Conservation (phyloP, 2,797 vertebrate species). For the Kryptolebias ocellatus region DNA sequence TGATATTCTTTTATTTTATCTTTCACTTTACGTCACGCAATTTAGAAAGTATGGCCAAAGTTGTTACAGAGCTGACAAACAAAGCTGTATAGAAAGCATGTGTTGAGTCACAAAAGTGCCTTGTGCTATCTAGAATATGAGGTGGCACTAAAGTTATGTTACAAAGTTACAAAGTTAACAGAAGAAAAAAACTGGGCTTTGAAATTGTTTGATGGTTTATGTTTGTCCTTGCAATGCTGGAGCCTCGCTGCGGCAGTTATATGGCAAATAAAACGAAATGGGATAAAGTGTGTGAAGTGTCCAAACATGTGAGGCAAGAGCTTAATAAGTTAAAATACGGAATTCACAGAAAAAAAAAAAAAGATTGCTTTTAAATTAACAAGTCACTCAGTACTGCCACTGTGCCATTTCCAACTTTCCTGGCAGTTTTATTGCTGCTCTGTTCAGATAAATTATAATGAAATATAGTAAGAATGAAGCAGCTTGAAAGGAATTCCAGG, state of each 20-base stretch:
- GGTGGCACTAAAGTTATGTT: background rate
- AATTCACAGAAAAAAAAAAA: conserved; percentile 29
- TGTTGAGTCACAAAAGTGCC: background rate
- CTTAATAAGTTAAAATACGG: conserved; percentile 41
- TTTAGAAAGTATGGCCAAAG: background rate
- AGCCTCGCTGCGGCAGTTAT: conserved; percentile 8
- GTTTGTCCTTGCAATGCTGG: conserved; percentile 4
- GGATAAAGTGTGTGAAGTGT: conserved; percentile 22
- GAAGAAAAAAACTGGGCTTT: background rate
- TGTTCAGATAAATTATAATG: conserved; percentile 66
- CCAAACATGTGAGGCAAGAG: conserved; percentile 24
- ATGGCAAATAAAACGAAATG: conserved; percentile 6
- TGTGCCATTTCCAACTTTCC: conserved; percentile 52
- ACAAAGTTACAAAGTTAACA: background rate
- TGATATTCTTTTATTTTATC: background rate
- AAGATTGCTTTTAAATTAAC: conserved; percentile 62
- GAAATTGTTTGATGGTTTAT: conserved; percentile 11
- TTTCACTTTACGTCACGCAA: conserved; percentile 15
- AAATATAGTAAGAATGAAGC: conserved; percentile 59
- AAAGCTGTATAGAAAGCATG: background rate
- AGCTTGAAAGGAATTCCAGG: conserved; percentile 58
- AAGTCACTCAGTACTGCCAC: conserved; percentile 52
- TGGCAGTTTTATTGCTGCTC: conserved; percentile 44
- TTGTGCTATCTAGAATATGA: background rate
- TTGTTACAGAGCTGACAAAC: background rate